Percentiles rank a stretch among this genome's conserved stretches.
Evolutionary conservation across 2,113 vertebrate species (phyloP).

Genomic region (Mormoops blainvillei): DNA sequence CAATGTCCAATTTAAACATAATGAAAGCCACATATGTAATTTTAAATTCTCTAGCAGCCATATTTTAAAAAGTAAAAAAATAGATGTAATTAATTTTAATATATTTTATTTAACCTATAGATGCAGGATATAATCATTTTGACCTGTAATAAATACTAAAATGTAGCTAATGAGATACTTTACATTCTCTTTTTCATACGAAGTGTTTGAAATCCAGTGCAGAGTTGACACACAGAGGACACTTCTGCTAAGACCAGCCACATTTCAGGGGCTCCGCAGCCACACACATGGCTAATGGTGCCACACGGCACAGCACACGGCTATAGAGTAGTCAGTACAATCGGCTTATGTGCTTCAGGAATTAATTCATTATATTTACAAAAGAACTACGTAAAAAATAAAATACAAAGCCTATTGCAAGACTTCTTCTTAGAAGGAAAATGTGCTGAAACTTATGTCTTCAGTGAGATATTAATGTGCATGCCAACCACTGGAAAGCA

Average conservation of each 20-base stretch:
- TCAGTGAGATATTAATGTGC: neutral
- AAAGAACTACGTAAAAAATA: neutral
- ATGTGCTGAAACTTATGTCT: neutral
- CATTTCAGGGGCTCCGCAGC: neutral
- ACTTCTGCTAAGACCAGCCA: neutral
- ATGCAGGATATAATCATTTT: conserved; percentile 14
- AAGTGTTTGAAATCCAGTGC: neutral
- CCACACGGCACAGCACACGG: neutral
- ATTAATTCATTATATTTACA: neutral
- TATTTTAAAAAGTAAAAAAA: conserved; percentile 22
- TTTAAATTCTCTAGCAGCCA: neutral
- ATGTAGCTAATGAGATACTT: neutral
- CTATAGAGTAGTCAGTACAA: neutral
- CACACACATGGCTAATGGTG: neutral
- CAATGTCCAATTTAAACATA: neutral
- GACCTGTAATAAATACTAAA: neutral
- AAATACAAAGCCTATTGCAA: neutral
- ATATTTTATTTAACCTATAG: neutral
- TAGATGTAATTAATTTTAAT: neutral
- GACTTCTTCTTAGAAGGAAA: neutral
- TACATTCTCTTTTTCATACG: neutral
- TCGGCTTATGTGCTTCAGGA: neutral
- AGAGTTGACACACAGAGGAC: neutral
- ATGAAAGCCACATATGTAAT: neutral
- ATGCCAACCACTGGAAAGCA: neutral